Percentiles rank a stretch among this genome's conserved stretches.
Conservation (phyloP, 2,888 invertebrate genomes). For the Drosophila buzzatii region DNA sequence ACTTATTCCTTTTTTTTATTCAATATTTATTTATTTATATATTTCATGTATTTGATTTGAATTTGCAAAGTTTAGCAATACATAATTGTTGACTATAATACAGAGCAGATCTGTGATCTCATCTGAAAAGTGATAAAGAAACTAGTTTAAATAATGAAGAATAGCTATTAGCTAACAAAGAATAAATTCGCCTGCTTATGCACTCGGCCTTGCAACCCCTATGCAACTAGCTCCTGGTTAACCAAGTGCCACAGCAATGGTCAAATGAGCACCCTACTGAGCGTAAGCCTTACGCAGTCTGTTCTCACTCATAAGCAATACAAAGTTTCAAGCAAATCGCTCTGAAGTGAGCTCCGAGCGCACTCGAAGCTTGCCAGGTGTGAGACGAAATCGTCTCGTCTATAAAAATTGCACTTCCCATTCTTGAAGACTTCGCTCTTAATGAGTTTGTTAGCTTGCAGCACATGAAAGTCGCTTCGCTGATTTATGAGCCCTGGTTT, state of each 20-base stretch:
- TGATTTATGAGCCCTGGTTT: slow-evolving; percentile 47
- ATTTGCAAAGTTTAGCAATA: no score
- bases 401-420: slow-evolving; percentile 41
- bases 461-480: slow-evolving; percentile 34
- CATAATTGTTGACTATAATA: no score
- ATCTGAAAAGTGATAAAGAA: not conserved
- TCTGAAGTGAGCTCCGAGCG: not conserved
- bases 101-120: no score
- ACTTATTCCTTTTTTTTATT: no score
- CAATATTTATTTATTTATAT: not conserved
- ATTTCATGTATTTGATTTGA: not conserved
- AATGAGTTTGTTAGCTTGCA: slow-evolving; percentile 37
- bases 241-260: not conserved
- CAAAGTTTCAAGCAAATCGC: not conserved
- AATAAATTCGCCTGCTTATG: not conserved
- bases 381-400: slow-evolving; percentile 3
- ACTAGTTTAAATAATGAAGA: not conserved
- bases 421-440: slow-evolving; percentile 22
- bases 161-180: not conserved
- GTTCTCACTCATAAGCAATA: not conserved
- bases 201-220: not conserved
- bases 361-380: slow-evolving; percentile 1
- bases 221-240: not conserved
- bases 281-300: not conserved
- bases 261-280: slow-evolving; percentile 2